phyloP scores from a whole-genome alignment of 2,888 invertebrate species.

The Tinea trinotella region DNA sequence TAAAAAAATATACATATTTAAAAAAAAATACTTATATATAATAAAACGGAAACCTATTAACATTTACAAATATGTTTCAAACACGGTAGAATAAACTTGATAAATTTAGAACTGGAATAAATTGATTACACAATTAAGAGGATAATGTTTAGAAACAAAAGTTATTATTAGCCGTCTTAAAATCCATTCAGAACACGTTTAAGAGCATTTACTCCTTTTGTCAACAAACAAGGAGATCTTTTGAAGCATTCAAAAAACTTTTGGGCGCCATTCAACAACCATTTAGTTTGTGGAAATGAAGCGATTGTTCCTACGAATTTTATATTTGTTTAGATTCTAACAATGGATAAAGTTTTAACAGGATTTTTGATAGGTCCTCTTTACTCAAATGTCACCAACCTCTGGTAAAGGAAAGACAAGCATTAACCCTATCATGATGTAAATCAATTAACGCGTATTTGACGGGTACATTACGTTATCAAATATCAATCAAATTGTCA shows the following conservation, averaged over 20 bases:
- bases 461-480: too few relatives aligned
- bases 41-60: too few relatives aligned
- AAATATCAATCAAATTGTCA: too few relatives aligned
- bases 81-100: background rate
- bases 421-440: too few relatives aligned
- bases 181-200: conserved; percentile 6
- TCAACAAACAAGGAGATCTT: conserved; percentile 10
- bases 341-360: background rate
- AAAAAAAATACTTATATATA: background rate
- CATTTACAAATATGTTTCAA: too few relatives aligned
- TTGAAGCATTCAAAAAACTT: conserved; percentile 3
- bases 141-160: background rate
- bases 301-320: background rate
- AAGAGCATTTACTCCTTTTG: background rate
- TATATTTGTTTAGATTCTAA: background rate
- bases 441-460: too few relatives aligned
- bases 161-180: conserved; percentile 7
- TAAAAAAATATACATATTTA: too few relatives aligned
- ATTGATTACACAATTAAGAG: background rate
- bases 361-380: background rate
- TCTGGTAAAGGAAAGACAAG: background rate
- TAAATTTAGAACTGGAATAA: background rate
- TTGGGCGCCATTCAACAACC: conserved; percentile 7
- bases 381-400: too few relatives aligned
- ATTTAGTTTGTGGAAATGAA: conserved; percentile 2